Percentiles rank a stretch among this genome's conserved stretches.
phyloP scores from a whole-genome alignment of 2,797 vertebrate species.

The Rousettus madagascariensis region DNA sequence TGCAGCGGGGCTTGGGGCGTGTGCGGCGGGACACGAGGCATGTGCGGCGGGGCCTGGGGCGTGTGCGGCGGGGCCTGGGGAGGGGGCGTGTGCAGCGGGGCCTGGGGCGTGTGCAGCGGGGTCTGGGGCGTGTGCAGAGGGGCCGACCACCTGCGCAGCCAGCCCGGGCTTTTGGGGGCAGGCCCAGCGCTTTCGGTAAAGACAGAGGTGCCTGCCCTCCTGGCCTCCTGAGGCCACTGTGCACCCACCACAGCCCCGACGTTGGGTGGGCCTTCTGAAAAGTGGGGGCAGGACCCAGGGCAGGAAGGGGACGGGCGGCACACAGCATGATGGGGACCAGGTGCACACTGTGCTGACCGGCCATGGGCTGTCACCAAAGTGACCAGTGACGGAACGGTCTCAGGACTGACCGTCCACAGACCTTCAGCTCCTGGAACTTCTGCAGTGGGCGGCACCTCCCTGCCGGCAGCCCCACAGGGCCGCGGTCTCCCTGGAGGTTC shows the following conservation, averaged over 20 bases:
- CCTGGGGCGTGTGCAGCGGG: too few relatives aligned
- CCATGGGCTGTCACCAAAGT: rapidly evolving
- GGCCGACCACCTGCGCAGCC: background rate
- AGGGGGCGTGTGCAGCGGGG: too few relatives aligned
- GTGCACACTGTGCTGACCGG: background rate
- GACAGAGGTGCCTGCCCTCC: background rate
- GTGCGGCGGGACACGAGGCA: too few relatives aligned
- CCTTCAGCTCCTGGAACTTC: background rate
- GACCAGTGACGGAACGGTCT: background rate
- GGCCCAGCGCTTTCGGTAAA: background rate
- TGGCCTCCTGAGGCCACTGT: background rate
- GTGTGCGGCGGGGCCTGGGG: too few relatives aligned
- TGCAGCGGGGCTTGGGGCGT: too few relatives aligned
- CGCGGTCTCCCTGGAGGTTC: conserved; percentile 42
- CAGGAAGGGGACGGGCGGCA: background rate
- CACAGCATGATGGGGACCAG: conserved; percentile 9
- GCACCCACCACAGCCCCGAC: background rate
- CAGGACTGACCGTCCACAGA: background rate
- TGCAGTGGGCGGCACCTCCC: background rate
- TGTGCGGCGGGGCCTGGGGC: too few relatives aligned
- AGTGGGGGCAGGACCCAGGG: background rate
- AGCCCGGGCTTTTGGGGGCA: background rate
- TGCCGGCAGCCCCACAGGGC: background rate
- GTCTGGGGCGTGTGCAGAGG: background rate
- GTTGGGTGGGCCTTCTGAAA: background rate